Base-by-base conservation (phyloP, 2,888 invertebrate species). In the Colletes collaris region DNA sequence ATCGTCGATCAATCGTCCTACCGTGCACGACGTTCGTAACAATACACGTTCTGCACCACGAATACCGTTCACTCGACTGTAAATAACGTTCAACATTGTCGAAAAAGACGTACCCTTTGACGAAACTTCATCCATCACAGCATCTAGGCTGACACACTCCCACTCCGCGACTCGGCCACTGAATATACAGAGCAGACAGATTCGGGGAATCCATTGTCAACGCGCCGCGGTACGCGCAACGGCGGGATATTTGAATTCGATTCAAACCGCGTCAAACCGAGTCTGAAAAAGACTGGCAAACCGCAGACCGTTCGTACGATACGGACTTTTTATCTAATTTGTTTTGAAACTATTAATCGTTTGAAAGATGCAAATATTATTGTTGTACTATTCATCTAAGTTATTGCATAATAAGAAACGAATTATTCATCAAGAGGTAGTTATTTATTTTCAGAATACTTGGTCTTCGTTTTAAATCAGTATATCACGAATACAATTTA, bases 111-210 rank as follows among this genome's bases (percentile, higher is more conserved):
- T 91, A 92, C 92, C 92, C 81, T 89, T 91, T 71, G 86, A 87
- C 76, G 89, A 87, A 78, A 88, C 87, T 88, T 91, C 90, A 85
- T 92, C 91, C 92, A 92, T 92, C 89, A 91, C 90, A 87, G 90
- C 90, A 91, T 90, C 87, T 89, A 89, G 83, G 68, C 86, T 81
- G 86, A 85, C 78, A 83, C 81, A 82, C 87, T 87, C 86, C 84
- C 80, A 81, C 82, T 80, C 81, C 73, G 53, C 64, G 44, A 52
- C 62, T 78, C 27, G 59, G 7, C 53, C 86, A 70, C 59, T 73
- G 80, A 71, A 64, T 76, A 69, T 64, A 27, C 27, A 64, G 50
- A 60, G 44, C 50, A 19, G 8, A 27, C 13, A 65, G 53, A 78
- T 13, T 64, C 50, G 27, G 27, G 27, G 13, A 27, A 66, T 53